Evolutionary conservation across 2,113 vertebrate species (phyloP).

Genomic region (Lophochroa leadbeateri): DNA sequence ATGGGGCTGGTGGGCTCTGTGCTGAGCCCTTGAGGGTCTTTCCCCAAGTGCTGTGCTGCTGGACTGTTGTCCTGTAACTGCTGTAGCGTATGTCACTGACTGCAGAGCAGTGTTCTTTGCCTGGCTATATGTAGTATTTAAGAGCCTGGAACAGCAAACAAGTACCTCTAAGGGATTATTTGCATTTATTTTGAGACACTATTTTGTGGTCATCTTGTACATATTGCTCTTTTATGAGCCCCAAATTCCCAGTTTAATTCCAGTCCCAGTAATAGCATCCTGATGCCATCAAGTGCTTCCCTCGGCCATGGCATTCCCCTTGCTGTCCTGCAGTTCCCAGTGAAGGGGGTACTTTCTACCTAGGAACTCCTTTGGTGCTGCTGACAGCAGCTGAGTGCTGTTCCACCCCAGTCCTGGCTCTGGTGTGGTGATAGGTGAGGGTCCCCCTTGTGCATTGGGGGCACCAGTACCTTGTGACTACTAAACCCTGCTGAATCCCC

Average conservation of each 20-base stretch:
- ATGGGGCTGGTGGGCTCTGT: background rate
- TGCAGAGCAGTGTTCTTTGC: background rate
- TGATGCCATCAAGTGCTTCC: background rate
- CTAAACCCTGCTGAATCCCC: background rate
- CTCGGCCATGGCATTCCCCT: background rate
- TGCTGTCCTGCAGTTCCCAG: background rate
- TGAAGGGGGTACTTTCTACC: background rate
- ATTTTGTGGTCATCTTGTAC: background rate
- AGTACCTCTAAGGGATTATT: background rate
- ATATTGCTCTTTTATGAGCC: background rate
- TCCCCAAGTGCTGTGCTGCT: background rate
- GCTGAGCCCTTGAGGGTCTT: background rate
- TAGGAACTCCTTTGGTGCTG: background rate
- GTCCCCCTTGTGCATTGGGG: background rate
- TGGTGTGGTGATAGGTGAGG: background rate
- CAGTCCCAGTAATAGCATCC: background rate
- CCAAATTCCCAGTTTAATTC: background rate
- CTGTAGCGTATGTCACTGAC: background rate
- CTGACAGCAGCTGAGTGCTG: background rate
- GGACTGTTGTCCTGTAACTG: background rate
- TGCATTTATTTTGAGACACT: background rate
- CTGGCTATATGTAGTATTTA: background rate
- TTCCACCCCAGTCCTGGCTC: background rate
- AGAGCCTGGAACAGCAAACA: background rate
- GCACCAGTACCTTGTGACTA: fast-evolving